phyloP scores from a whole-genome alignment of 2,888 invertebrate genomes.

The Acleris emargana region DNA sequence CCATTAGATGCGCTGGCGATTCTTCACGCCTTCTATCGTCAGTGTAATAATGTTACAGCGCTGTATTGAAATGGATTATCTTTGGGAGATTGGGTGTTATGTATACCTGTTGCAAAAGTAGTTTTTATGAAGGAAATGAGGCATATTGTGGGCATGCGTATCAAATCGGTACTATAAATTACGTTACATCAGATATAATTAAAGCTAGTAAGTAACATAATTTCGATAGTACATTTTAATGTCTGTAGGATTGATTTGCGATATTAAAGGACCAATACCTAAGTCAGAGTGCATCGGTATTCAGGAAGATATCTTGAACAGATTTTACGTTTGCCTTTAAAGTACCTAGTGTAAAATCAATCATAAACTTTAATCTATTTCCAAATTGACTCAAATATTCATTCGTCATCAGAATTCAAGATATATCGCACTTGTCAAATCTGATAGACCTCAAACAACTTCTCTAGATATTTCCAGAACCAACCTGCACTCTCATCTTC shows the following conservation, averaged over 20 bases:
- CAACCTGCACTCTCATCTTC: conserved; percentile 78
- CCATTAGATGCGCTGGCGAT: conserved; percentile 60
- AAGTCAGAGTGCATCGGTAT: too few species aligned
- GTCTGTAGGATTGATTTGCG: too few species aligned
- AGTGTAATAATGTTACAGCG: conserved; percentile 21
- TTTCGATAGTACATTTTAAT: neutral
- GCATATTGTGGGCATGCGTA: conserved; percentile 16
- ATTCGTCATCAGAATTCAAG: too few species aligned
- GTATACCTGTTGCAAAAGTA: conserved; percentile 28
- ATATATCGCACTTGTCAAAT: neutral
- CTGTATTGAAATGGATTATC: conserved; percentile 28
- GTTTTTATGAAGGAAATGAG: conserved; percentile 21
- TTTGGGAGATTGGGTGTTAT: conserved; percentile 30
- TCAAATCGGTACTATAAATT: conserved; percentile 20
- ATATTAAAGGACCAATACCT: too few species aligned
- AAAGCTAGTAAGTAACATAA: conserved; percentile 1
- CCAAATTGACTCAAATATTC: too few species aligned
- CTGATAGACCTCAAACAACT: neutral
- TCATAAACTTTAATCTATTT: too few species aligned
- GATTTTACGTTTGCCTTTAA: too few species aligned
- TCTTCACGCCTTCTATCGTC: conserved; percentile 48
- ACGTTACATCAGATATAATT: conserved; percentile 21
- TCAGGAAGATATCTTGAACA: too few species aligned
- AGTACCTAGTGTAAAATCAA: too few species aligned
- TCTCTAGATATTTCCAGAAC: conserved; percentile 16